phyloP scores from a whole-genome alignment of 2,113 vertebrate genomes.

The Coracopsis vasa region DNA sequence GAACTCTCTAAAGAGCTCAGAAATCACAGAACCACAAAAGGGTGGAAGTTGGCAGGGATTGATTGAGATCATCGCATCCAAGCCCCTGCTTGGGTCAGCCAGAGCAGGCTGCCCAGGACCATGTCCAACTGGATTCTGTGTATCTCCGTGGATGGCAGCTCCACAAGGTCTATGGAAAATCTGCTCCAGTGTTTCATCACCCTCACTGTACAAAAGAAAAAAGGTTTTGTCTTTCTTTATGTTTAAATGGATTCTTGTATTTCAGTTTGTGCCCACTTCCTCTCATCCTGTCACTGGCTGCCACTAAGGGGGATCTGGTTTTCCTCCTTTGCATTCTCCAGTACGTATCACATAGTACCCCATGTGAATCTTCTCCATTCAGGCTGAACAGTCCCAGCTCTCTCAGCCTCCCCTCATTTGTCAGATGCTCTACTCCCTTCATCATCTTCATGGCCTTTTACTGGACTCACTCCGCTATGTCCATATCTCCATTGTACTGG shows the following conservation, averaged over 20 bases:
- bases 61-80: neutral
- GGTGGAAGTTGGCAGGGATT: neutral
- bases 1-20: neutral
- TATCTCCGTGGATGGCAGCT: neutral
- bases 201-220: neutral
- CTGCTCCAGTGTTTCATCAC: neutral
- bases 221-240: neutral
- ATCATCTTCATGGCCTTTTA: neutral
- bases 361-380: neutral
- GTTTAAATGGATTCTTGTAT: neutral
- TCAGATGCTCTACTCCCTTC: neutral
- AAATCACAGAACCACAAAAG: neutral
- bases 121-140: fast-evolving
- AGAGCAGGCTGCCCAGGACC: neutral
- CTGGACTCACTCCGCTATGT: neutral
- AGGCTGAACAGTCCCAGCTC: neutral
- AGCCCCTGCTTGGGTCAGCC: neutral
- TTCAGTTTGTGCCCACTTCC: neutral
- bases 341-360: neutral
- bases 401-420: neutral
- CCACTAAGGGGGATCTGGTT: neutral
- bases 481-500: neutral
- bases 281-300: neutral
- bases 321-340: neutral
- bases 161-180: neutral